These are phyloP conservation scores for Leuciscus waleckii DNA, from an alignment of 2,797 vertebrate species.

Conservation along the genomic window DNA sequence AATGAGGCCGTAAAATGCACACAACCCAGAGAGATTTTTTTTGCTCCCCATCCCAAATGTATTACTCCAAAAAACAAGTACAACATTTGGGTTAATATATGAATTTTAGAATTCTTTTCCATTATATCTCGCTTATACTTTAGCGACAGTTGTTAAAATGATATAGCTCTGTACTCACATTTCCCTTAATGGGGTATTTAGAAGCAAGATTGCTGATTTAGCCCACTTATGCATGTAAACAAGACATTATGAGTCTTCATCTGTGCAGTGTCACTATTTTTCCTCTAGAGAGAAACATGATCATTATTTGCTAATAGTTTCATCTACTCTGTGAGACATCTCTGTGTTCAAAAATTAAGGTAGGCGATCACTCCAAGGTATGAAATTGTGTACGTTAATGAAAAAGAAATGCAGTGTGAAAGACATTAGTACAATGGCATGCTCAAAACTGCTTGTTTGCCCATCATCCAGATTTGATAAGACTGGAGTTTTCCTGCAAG, in stretches of 20 bases:
- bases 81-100: neutral
- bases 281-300: neutral
- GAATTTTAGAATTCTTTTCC: neutral
- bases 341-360: neutral
- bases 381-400: neutral
- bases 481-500: conserved; percentile 5
- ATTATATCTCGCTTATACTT: neutral
- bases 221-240: neutral
- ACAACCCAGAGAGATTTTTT: neutral
- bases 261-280: neutral
- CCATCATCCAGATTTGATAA: neutral
- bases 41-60: neutral
- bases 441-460: conserved; percentile 1
- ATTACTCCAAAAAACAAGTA: neutral
- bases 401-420: conserved; percentile 28
- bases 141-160: neutral
- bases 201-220: neutral
- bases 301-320: conserved; percentile 28
- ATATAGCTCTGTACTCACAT: neutral
- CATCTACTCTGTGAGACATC: neutral
- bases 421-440: conserved; percentile 16
- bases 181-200: conserved; percentile 11
- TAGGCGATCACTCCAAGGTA: conserved; percentile 6
- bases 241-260: conserved; percentile 19
- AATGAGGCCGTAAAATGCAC: neutral